A percentile compares a stretch with the other conserved stretches of the same genome.
phyloP scores from a whole-genome alignment of 2,113 vertebrate genomes.

The Ranitomeya variabilis region DNA sequence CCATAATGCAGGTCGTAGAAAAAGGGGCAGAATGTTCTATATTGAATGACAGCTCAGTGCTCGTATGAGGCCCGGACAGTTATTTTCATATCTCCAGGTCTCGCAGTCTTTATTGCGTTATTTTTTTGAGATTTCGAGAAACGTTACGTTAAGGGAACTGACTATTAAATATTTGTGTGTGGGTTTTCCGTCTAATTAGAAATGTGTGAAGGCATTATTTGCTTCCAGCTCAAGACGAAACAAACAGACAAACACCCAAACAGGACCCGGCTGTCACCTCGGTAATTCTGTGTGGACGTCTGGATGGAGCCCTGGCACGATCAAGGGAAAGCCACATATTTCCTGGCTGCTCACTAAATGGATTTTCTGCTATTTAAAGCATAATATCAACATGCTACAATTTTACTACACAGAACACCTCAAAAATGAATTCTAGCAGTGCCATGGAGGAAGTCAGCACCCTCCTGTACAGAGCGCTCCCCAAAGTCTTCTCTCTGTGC shows the following conservation, averaged over 20 bases:
- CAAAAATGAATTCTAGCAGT: neutral
- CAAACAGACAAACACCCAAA: constrained; percentile 64
- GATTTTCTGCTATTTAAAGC: constrained; percentile 62
- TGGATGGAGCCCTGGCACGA: constrained; percentile 59
- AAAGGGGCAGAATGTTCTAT: neutral
- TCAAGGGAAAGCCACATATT: constrained; percentile 59
- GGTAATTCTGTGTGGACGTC: constrained; percentile 62
- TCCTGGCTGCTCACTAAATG: constrained; percentile 58
- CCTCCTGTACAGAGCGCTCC: neutral
- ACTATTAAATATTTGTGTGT: constrained; percentile 40
- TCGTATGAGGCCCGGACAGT: neutral
- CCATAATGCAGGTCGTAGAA: neutral
- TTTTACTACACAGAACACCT: constrained; percentile 5
- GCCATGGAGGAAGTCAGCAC: neutral
- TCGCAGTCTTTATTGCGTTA: neutral
- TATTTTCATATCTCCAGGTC: neutral
- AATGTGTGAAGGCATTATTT: constrained; percentile 64
- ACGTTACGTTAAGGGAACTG: neutral
- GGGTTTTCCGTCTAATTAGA: constrained; percentile 49
- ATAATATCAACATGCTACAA: constrained; percentile 9
- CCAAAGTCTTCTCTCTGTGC: neutral
- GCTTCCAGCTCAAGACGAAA: constrained; percentile 13
- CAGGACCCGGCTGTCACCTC: constrained; percentile 63
- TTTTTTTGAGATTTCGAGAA: neutral
- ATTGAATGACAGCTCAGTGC: constrained; percentile 6